Evolutionary conservation across 2,888 invertebrate genomes (phyloP).

Genomic region (Ypsolopha scabrella): DNA sequence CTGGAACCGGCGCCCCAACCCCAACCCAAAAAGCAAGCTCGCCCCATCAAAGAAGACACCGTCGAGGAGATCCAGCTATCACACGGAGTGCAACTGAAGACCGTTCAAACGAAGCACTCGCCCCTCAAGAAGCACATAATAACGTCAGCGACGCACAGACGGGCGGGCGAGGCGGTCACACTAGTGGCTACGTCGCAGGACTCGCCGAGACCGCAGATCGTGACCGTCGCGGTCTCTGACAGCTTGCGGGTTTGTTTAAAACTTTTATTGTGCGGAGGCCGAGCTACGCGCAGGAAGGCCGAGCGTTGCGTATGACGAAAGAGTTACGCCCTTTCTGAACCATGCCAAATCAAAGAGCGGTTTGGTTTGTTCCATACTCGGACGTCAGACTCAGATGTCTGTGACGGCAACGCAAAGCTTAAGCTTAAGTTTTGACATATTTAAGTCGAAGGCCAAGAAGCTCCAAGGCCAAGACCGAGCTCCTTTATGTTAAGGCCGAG

Average conservation of each 20-base stretch:
- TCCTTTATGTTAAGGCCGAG: no score
- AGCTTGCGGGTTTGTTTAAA: neutral
- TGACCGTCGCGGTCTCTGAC: conserved; percentile 48
- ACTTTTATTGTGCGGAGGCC: neutral
- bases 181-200: conserved; percentile 14
- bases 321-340: no score
- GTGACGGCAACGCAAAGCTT: no score
- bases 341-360: no score
- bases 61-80: conserved; percentile 25
- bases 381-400: no score
- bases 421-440: no score
- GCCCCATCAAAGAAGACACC: neutral
- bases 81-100: conserved; percentile 44
- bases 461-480: no score
- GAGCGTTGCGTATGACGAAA: neutral
- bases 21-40: neutral
- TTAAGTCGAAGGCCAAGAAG: no score
- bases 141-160: conserved; percentile 33
- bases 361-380: no score
- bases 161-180: conserved; percentile 20
- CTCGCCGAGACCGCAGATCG: conserved; percentile 31
- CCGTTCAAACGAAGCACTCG: conserved; percentile 44
- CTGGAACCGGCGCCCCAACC: neutral
- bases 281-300: neutral
- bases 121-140: conserved; percentile 57